Evolutionary conservation across 2,888 invertebrate species (phyloP).

Genomic region (Mythimna albipuncta): DNA sequence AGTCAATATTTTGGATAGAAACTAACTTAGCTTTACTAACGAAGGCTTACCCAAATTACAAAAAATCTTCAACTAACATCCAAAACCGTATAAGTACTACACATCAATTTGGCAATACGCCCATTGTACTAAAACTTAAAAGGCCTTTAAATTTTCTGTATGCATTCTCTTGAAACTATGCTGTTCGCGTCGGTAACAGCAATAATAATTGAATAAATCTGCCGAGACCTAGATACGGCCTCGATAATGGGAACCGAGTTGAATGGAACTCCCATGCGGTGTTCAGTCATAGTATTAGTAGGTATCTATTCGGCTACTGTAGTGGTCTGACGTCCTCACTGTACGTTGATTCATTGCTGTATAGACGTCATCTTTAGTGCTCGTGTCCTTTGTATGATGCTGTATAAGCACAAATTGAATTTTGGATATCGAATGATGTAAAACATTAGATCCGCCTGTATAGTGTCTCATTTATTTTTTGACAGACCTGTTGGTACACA

Average conservation of each 20-base stretch:
- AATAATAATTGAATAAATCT: conserved; percentile 55
- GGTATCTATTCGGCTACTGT: conserved; percentile 16
- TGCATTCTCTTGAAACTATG: conserved; percentile 40
- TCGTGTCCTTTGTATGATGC: conserved; percentile 11
- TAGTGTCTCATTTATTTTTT: no score
- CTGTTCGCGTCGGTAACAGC: conserved; percentile 22
- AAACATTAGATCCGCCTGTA: no score
- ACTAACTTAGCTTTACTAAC: background rate
- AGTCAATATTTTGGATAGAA: background rate
- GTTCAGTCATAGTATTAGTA: conserved; percentile 31
- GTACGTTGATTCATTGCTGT: conserved; percentile 25
- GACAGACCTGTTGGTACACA: no score
- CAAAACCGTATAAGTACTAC: conserved; percentile 20
- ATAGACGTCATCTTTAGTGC: background rate
- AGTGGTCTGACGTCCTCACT: conserved; percentile 1
- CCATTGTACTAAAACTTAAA: conserved; percentile 45
- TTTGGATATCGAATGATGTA: no score
- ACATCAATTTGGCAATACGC: conserved; percentile 52
- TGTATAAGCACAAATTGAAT: background rate
- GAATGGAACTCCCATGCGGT: conserved; percentile 56
- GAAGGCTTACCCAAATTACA: conserved; percentile 8
- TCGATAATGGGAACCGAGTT: conserved; percentile 47
- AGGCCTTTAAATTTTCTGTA: conserved; percentile 43
- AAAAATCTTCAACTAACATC: conserved; percentile 19
- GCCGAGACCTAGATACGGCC: conserved; percentile 38